Base-by-base conservation (phyloP, 2,797 vertebrate species). In the Onychomys torridus region DNA sequence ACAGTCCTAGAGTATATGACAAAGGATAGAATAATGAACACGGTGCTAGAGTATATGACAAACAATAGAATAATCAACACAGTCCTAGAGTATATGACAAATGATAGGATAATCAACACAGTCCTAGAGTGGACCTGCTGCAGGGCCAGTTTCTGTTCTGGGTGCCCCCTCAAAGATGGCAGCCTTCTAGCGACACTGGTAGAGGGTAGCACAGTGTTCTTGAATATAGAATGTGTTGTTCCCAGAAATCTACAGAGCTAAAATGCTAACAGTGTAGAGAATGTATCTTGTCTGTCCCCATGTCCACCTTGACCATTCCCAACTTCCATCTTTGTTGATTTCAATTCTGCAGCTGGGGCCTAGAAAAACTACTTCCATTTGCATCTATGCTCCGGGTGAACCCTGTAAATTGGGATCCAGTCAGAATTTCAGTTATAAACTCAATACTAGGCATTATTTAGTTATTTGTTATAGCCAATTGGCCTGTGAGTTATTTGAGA, bases 301-400 rank as follows among this genome's bases (percentile, higher is more conserved):
- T 76, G 71, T 46, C 12, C 8, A 59, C 87, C 46, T 92, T 95
- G n/a, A 55, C 67, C 76, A 86, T 95, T 29, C 89, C 57, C 34
- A 92, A 37, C 34, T 84, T 96, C 63, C 16, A 17, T 29, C 12
- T 57, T 76, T 94, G 16, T 86, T 65, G 34, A 86, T 89, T 23
- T 95, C 75, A 86, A 40, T 65, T 92, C 61, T 25, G 52, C 17
- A 77, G 40, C 16, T 63, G 43, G n/a, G 29, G 1, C 90, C 12
- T 37, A 94, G 16, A 34, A 57, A 96, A 89, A 40, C 79, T 29
- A 86, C 25, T 5, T 23, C 25, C 13, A 34, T 73, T 46, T 92
- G 83, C 75, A 83, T 89, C 25, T 5, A 21, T n/a, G 49, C 10
- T 16, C 43, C 40, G 52, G 55, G 40, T 27, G 11, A 55, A 75